A percentile compares a stretch with the other conserved stretches of the same genome.
Evolutionary conservation across 2,113 vertebrate species (phyloP).

Genomic region (Sander vitreus): DNA sequence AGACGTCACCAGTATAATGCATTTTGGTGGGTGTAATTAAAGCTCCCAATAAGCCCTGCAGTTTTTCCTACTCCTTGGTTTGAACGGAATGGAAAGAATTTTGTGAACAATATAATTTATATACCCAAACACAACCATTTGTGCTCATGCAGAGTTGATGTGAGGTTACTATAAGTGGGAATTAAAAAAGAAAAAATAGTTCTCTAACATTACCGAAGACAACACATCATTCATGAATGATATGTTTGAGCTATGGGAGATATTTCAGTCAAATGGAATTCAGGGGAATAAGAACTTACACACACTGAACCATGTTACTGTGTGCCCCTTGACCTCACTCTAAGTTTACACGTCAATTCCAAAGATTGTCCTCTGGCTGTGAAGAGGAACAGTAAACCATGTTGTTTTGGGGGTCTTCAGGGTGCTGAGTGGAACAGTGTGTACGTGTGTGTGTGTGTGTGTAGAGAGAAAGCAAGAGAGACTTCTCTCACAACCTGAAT

Average conservation of each 20-base stretch:
- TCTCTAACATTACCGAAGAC: neutral
- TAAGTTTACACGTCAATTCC: slow-evolving; percentile 67
- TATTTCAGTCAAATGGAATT: slow-evolving; percentile 36
- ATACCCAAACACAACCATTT: slow-evolving; percentile 25
- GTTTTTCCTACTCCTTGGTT: slow-evolving; percentile 40
- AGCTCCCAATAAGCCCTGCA: slow-evolving; percentile 48
- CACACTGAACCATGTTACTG: slow-evolving; percentile 44
- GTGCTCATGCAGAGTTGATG: slow-evolving; percentile 19
- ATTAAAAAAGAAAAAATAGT: neutral
- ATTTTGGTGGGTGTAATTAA: slow-evolving; percentile 74
- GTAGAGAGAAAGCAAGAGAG: slow-evolving; percentile 37
- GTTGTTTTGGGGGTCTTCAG: slow-evolving; percentile 65
- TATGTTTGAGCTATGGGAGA: slow-evolving; percentile 13
- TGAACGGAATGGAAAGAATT: slow-evolving; percentile 29
- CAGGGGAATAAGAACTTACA: slow-evolving; percentile 10
- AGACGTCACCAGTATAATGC: slow-evolving; percentile 47
- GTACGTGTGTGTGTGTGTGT: slow-evolving; percentile 26
- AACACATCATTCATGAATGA: slow-evolving; percentile 30
- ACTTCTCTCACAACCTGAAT: slow-evolving; percentile 79
- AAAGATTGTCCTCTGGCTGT: slow-evolving; percentile 78
- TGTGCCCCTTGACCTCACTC: slow-evolving; percentile 58
- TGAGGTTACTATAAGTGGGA: slow-evolving; percentile 17
- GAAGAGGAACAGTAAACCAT: slow-evolving; percentile 67
- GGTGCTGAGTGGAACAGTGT: slow-evolving; percentile 38
- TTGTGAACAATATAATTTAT: slow-evolving; percentile 40